Conservation (phyloP, 2,888 invertebrate genomes). For the Ornithoptera alexandrae region DNA sequence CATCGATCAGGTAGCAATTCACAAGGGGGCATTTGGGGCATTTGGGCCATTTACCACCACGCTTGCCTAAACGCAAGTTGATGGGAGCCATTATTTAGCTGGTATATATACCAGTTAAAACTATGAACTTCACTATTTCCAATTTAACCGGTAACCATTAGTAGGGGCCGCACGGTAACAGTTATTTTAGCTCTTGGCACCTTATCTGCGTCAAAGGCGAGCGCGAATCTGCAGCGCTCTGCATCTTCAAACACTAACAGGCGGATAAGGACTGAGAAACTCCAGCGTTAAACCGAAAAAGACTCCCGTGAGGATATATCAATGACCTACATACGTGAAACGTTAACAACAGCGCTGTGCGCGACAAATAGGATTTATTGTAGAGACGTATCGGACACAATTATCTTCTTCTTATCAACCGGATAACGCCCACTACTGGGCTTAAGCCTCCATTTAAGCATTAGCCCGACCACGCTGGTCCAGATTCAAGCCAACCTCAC, state of each 20-base stretch:
- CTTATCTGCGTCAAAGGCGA: constrained; percentile 44
- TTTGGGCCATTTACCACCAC: no score
- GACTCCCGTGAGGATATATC: constrained; percentile 13
- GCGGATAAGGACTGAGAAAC: constrained; percentile 24
- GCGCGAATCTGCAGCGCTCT: constrained; percentile 29
- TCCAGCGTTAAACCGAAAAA: constrained; percentile 17
- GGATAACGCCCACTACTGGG: no score
- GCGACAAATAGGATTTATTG: not conserved
- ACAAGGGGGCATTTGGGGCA: no score
- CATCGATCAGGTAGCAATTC: no score
- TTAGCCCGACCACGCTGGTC: no score
- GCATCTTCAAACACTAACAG: constrained; percentile 27
- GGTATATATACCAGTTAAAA: no score
- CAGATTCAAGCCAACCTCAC: no score
- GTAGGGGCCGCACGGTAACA: constrained; percentile 38
- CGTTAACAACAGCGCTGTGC: not conserved
- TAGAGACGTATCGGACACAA: not conserved
- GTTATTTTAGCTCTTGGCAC: constrained; percentile 49
- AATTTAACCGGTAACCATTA: constrained; percentile 12
- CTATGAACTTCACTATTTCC: no score
- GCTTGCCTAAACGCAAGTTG: no score
- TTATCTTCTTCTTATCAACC: no score
- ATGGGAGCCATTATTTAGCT: no score
- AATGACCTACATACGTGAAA: constrained; percentile 5
- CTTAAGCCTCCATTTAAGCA: no score